These are phyloP conservation scores for Metopolophium dirhodum DNA, from an alignment of 1,140 invertebrate genomes.

Conservation along the genomic window DNA sequence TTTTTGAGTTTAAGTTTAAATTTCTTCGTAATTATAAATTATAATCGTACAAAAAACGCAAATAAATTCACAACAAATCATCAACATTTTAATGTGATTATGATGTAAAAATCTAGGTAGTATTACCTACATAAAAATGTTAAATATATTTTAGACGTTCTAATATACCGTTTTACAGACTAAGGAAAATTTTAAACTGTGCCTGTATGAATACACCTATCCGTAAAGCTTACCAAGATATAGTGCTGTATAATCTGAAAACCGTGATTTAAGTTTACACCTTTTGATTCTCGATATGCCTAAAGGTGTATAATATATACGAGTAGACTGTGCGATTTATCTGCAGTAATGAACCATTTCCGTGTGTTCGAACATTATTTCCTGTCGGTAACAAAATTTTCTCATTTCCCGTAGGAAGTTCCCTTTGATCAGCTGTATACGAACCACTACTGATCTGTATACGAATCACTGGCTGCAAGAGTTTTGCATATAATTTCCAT, in stretches of 20 bases:
- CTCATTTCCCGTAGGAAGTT: slow-evolving; percentile 46
- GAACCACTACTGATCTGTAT: slow-evolving; percentile 25
- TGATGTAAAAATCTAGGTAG: neutral
- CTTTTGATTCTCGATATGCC: slow-evolving; percentile 28
- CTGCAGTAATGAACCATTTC: slow-evolving; percentile 44
- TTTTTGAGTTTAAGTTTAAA: neutral
- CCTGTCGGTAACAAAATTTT: slow-evolving; percentile 47
- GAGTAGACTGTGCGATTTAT: neutral
- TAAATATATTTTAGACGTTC: neutral
- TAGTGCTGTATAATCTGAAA: neutral
- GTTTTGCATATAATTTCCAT: slow-evolving; percentile 20
- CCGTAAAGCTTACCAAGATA: neutral
- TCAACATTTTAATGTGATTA: neutral
- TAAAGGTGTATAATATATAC: slow-evolving; percentile 18
- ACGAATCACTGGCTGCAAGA: neutral
- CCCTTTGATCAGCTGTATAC: slow-evolving; percentile 29
- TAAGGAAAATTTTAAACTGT: neutral
- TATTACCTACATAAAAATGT: neutral
- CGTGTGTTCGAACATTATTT: slow-evolving; percentile 49
- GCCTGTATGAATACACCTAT: neutral
- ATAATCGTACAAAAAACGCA: neutral
- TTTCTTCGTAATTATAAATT: neutral
- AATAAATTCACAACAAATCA: neutral
- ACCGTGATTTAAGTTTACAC: slow-evolving; percentile 12
- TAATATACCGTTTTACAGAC: neutral